phyloP scores from a whole-genome alignment of 2,113 vertebrate species.

The Lamprotornis superbus region DNA sequence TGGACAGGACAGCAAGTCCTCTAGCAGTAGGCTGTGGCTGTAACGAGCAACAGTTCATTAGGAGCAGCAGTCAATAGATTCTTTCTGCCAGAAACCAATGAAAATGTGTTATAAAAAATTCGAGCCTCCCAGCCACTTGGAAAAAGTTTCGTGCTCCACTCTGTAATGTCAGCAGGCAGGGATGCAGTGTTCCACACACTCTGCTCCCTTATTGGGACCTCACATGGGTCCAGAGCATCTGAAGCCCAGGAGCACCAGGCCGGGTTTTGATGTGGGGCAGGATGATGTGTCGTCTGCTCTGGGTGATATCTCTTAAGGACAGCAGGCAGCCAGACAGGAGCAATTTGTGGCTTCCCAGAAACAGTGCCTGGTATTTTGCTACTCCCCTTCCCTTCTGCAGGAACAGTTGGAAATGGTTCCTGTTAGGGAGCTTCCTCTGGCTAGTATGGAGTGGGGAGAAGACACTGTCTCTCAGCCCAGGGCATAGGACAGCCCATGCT shows the following conservation, averaged over 20 bases:
- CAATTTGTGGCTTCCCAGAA: neutral
- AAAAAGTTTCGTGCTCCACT: neutral
- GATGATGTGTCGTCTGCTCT: neutral
- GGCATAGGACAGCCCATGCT: neutral
- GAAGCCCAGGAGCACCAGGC: neutral
- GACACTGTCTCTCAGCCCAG: neutral
- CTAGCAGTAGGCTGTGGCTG: neutral
- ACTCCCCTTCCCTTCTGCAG: neutral
- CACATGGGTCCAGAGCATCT: neutral
- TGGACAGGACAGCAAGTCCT: conserved; percentile 12
- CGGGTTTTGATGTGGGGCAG: neutral
- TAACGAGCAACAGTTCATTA: neutral
- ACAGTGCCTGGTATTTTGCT: neutral
- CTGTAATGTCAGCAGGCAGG: neutral
- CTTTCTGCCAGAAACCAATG: neutral
- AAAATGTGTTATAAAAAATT: neutral
- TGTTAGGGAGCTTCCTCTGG: neutral
- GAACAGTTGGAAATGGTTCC: neutral
- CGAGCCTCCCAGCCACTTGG: neutral
- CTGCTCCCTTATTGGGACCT: neutral
- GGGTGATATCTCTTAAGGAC: neutral
- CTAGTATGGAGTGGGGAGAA: neutral
- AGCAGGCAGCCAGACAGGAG: neutral
- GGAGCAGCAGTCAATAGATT: neutral
- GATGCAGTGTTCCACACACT: neutral